Percentiles rank a stretch among this genome's conserved stretches.
These are phyloP conservation scores for Austrofundulus limnaeus DNA, from an alignment of 2,113 vertebrate species.

Conservation along the genomic window DNA sequence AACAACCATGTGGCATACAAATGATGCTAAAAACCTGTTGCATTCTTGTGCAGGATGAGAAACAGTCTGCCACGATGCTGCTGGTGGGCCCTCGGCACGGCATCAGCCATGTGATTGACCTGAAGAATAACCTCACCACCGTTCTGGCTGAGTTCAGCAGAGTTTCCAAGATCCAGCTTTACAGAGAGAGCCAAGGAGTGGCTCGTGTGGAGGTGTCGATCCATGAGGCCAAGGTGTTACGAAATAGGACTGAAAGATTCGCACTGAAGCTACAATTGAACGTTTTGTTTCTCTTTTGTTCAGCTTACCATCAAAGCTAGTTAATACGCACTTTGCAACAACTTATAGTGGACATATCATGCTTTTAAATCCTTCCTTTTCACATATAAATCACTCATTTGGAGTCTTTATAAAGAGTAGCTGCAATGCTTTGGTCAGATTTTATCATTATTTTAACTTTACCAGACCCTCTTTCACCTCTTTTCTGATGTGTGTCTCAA, in stretches of 20 bases:
- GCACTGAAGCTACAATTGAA: neutral
- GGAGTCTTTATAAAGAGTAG: no score
- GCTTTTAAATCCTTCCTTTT: no score
- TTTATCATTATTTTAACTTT: no score
- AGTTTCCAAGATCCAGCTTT: constrained; percentile 95
- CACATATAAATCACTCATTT: no score
- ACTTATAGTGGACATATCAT: no score
- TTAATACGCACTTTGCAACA: no score
- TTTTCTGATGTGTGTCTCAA: no score
- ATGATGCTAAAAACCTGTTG: neutral
- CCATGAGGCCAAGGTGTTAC: constrained; percentile 91
- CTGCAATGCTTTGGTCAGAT: no score
- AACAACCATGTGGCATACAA: neutral
- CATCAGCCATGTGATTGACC: constrained; percentile 97
- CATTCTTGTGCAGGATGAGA: constrained; percentile 84
- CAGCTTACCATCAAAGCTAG: no score
- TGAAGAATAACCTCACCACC: constrained; percentile 98
- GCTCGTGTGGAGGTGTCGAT: constrained; percentile 95
- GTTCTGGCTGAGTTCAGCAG: constrained; percentile 96
- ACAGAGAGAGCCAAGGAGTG: constrained; percentile 93
- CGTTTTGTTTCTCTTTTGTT: no score
- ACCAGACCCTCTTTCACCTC: no score
- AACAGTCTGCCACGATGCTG: constrained; percentile 92
- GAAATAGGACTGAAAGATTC: neutral
- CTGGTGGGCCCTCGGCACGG: constrained; percentile 96